These are phyloP conservation scores for Andrena trimmerana DNA, from an alignment of 2,888 invertebrate genomes.

Conservation along the genomic window DNA sequence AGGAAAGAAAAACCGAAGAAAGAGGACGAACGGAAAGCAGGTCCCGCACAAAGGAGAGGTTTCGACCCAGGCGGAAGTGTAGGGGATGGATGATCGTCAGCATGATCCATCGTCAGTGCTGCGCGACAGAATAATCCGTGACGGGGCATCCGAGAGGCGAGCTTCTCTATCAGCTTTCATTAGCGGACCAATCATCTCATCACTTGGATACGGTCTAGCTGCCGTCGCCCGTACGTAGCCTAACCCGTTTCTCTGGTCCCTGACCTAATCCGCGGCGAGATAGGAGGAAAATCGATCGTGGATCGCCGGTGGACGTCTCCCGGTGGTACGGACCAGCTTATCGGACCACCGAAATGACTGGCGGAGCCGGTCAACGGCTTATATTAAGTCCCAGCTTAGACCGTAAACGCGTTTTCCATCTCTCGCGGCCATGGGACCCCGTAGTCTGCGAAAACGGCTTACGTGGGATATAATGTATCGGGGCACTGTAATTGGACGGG, in stretches of 20 bases:
- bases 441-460: constrained; percentile 62
- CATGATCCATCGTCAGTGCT: constrained; percentile 60
- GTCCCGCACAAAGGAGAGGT: constrained; percentile 13
- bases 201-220: constrained; percentile 72
- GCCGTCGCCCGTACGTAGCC: constrained; percentile 50
- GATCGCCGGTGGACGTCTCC: constrained; percentile 46
- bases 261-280: constrained; percentile 75
- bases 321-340: constrained; percentile 51
- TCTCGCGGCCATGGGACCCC: constrained; percentile 25
- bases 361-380: constrained; percentile 56
- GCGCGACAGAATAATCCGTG: constrained; percentile 66
- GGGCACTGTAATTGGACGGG: constrained; percentile 61
- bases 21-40: neutral
- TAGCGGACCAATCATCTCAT: constrained; percentile 84
- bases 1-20: neutral
- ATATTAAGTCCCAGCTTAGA: constrained; percentile 66
- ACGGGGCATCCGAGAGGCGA: constrained; percentile 72
- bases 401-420: constrained; percentile 70
- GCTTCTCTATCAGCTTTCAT: constrained; percentile 82
- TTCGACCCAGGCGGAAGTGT: constrained; percentile 69
- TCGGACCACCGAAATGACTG: constrained; percentile 65
- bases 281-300: constrained; percentile 69
- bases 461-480: constrained; percentile 57
- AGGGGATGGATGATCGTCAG: constrained; percentile 69
- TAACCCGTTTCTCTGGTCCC: constrained; percentile 76